Percentiles rank a stretch among this genome's conserved stretches.
phyloP scores from a whole-genome alignment of 2,888 invertebrate species.

The Macropis europaea region DNA sequence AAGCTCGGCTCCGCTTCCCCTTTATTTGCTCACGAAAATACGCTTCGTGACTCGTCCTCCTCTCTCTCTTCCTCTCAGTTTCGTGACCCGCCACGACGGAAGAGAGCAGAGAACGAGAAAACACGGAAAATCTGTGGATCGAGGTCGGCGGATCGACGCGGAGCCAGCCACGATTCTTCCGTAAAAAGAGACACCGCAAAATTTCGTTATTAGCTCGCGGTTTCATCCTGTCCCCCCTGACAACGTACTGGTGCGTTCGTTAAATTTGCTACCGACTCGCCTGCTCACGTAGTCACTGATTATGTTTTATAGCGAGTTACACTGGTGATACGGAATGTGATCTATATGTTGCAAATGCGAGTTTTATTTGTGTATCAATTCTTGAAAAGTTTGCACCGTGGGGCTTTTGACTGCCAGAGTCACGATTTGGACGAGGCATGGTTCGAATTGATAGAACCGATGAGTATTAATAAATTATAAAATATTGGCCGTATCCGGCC shows the following conservation, averaged over 20 bases:
- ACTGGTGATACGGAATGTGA: too few species aligned
- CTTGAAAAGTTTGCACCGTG: too few species aligned
- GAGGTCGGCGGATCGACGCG: constrained; percentile 21
- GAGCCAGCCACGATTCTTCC: constrained; percentile 7
- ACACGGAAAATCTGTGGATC: constrained; percentile 28
- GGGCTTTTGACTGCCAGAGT: too few species aligned
- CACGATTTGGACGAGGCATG: too few species aligned
- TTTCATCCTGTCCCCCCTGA: constrained; percentile 1
- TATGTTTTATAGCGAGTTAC: too few species aligned
- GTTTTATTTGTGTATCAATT: too few species aligned
- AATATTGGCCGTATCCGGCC: too few species aligned
- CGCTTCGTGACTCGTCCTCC: constrained; percentile 33
- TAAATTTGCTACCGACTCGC: background rate
- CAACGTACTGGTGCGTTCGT: background rate
- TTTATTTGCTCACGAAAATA: constrained; percentile 27
- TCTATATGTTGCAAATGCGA: too few species aligned
- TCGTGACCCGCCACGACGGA: background rate
- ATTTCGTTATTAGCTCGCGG: background rate
- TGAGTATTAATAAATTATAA: too few species aligned
- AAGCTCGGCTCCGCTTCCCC: background rate
- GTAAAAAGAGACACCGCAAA: constrained; percentile 17
- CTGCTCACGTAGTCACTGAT: too few species aligned
- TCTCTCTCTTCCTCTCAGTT: too few species aligned
- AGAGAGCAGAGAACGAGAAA: constrained; percentile 1
- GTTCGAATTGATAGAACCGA: too few species aligned